Base-by-base conservation (phyloP, 2,888 invertebrate species). In the Dermolepida albohirtum region DNA sequence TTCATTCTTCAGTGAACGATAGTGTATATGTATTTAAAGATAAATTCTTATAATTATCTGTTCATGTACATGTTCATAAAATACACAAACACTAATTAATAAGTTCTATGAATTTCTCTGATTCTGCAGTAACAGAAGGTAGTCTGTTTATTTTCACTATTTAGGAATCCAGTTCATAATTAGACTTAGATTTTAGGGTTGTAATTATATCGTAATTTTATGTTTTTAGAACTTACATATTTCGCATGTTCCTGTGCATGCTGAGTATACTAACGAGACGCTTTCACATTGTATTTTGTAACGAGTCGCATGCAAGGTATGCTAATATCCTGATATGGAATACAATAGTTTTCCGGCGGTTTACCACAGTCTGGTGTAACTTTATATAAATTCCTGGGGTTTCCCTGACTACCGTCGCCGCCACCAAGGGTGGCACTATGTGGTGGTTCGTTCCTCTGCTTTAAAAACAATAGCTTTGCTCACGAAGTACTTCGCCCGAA, bases 311-410 rank as follows among this genome's bases (percentile, higher is more conserved):
- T 41, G 52, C 29, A 52, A 54, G 43, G 22, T 41, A 51, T 29
- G 40, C 29, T 51, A 64, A 64, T 64, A 52, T 43, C 22, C 14
- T 64, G 40, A 43, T 43, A 29, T 43, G 51, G 14, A 52, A 54
- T 64, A 54, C 54, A 44, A 54, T 51, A 64, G 41, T 54, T 43
- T 51, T 43, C 54, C 54, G 47, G 14, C 44, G 54, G 44, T 54
- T 64, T 12, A 34, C 54, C 64, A 29, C 54, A 44, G 64, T 64
- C 64, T 64, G 34, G 17, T 40, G 64, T 54, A 64, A 64, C 64
- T 54, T 64, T 64, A 64, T 64, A 64, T 64, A 52, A 54, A 64
- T 64, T 64, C 64, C 29, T 54, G 54, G 44, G 64, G 64, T 44
- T 64, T 54, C 64, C 29, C 17, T 17, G 16, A 39, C 47, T 62